Conservation (phyloP, 2,797 vertebrate genomes). For the Carcharodon carcharias region DNA sequence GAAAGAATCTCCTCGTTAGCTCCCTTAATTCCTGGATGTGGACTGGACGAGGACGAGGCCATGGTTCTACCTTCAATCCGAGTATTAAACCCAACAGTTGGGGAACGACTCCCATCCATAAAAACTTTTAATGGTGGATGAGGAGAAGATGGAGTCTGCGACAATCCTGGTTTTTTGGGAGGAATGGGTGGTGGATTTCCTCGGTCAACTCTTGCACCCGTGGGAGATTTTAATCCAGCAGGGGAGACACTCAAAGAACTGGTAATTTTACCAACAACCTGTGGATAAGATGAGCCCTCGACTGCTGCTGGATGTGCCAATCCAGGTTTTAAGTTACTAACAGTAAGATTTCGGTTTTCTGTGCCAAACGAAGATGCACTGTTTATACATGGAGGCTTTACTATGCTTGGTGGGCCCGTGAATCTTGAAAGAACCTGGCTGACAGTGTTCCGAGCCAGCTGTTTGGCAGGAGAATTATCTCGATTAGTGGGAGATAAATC, state of each 20-base stretch:
- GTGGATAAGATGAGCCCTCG: constrained; percentile 56
- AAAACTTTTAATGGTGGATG: constrained; percentile 84
- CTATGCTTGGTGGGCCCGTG: constrained; percentile 70
- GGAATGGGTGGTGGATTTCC: constrained; percentile 97
- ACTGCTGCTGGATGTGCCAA: constrained; percentile 69
- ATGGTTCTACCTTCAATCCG: constrained; percentile 65
- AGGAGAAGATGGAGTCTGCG: constrained; percentile 87
- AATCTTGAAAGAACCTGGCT: constrained; percentile 94
- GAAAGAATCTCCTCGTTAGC: constrained; percentile 65
- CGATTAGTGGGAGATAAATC: constrained; percentile 87
- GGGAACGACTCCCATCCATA: constrained; percentile 74
- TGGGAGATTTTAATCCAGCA: constrained; percentile 78
- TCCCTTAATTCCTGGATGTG: constrained; percentile 67
- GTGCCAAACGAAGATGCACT: constrained; percentile 23
- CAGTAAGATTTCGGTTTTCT: constrained; percentile 42
- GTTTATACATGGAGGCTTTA: constrained; percentile 21
- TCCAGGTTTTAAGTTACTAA: constrained; percentile 60
- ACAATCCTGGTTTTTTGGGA: constrained; percentile 97
- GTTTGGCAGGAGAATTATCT: constrained; percentile 86
- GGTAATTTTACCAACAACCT: constrained; percentile 64
- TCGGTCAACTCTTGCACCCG: constrained; percentile 80
- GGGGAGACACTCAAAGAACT: constrained; percentile 53
- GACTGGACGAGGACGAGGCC: constrained; percentile 61
- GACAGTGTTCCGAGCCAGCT: constrained; percentile 91
- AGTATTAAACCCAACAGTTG: constrained; percentile 62